Evolutionary conservation across 2,113 vertebrate species (phyloP), one percentile per base, ranked within the genome.

Genomic region (Oceanites oceanicus): DNA sequence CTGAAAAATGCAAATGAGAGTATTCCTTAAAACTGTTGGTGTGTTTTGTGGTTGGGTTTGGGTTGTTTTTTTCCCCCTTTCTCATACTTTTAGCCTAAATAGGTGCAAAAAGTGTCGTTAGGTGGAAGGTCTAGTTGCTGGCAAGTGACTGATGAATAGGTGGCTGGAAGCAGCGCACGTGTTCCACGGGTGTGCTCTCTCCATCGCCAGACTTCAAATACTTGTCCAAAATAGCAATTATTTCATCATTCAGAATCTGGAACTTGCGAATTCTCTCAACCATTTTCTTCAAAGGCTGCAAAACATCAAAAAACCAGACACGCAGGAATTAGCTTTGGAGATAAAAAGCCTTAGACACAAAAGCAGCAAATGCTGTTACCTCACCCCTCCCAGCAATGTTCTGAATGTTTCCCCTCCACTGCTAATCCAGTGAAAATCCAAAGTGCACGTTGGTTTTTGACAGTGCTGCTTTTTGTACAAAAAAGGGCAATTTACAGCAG

Each of bases 91-190:
- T 42, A 83, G 30, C 29, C 80, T 91, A 62, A 87, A 38, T 2
- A 40, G 72, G 40, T 88, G 65, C 25, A 58, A 53, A 44, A 77
- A 66, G 73, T 80, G 45, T 38, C 2, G 6, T 52, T 38, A 45
- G 36, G 65, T 29, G 25, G 74, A 44, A 15, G 11, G 21, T 44
- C 26, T 82, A 99, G 98, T 98, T 99, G 98, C 99, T 99, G 97
- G 99, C 99, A 45, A 99, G 98, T 2, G 99, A 99, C 95, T 99
- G 99, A 96, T 99, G 99, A 79, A 99, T 99, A 1, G 99, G 99
- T 0, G 99, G 99, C 97, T 99, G 99, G 97, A 99, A 99, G 97
- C 99, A 99, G 52, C 99, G 99, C 19, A 99, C 99, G 0, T 99
- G 99, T 86, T 99, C 99, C 87, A 99, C 99, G 0, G 99, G 99